Evolutionary conservation across 2,888 invertebrate species (phyloP).

Genomic region (Watsonalla cultraria): DNA sequence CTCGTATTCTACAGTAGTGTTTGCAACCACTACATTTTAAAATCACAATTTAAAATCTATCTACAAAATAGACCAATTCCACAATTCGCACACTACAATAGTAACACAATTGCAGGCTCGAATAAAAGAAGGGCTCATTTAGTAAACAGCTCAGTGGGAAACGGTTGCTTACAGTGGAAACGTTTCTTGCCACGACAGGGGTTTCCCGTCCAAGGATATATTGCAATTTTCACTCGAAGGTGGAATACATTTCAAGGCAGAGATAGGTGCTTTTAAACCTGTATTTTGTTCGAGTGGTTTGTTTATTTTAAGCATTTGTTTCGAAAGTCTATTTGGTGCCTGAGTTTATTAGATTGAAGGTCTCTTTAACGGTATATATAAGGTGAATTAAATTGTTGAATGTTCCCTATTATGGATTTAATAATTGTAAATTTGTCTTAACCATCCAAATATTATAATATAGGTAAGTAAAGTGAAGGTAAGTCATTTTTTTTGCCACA

Average conservation of each 20-base stretch:
- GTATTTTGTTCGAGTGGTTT: slow-evolving; percentile 1
- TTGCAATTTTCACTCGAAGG: slow-evolving; percentile 31
- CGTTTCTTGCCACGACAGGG: slow-evolving; percentile 39
- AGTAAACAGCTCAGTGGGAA: slow-evolving; percentile 31
- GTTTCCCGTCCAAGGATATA: slow-evolving; percentile 42
- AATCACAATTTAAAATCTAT: neutral
- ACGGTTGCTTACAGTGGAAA: slow-evolving; percentile 34
- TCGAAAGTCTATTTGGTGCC: slow-evolving; percentile 1
- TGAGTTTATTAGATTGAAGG: too few relatives aligned
- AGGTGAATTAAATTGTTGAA: too few relatives aligned
- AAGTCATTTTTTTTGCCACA: too few relatives aligned
- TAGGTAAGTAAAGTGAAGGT: too few relatives aligned
- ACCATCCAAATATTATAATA: too few relatives aligned
- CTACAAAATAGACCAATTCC: neutral
- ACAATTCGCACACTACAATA: slow-evolving; percentile 20
- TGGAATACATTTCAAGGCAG: neutral
- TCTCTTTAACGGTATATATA: too few relatives aligned
- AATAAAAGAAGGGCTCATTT: slow-evolving; percentile 47
- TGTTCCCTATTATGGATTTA: too few relatives aligned
- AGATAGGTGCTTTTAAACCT: slow-evolving; percentile 16
- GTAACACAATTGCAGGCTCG: slow-evolving; percentile 35
- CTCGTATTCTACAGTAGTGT: too few relatives aligned
- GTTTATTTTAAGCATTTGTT: neutral
- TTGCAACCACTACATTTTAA: too few relatives aligned
- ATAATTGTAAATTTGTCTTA: too few relatives aligned